Evolutionary conservation across 2,797 vertebrate species (phyloP).

Genomic region (Chaetophractus vellerosus): DNA sequence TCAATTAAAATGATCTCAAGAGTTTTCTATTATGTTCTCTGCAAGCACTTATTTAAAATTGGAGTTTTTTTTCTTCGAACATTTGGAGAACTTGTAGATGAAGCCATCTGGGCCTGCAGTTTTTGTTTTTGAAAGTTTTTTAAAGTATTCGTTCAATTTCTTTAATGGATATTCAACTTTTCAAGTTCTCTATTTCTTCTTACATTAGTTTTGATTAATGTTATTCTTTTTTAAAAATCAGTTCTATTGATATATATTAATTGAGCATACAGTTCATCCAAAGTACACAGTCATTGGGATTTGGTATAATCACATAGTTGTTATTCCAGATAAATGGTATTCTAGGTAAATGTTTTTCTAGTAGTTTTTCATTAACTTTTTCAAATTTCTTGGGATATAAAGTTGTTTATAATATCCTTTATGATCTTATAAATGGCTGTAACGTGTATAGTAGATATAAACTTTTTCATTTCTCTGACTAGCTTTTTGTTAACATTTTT

Average conservation of each 20-base stretch:
- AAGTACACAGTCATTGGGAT: too few species aligned
- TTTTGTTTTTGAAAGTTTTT: slow-evolving; percentile 48
- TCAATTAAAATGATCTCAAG: background rate
- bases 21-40: slow-evolving; percentile 41
- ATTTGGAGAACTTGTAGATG: slow-evolving; percentile 53
- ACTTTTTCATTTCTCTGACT: slow-evolving; percentile 6
- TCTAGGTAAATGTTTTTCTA: slow-evolving; percentile 10
- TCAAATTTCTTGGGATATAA: slow-evolving; percentile 24
- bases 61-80: slow-evolving; percentile 59
- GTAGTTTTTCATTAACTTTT: background rate
- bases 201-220: slow-evolving; percentile 27
- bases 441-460: background rate
- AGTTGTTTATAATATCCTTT: slow-evolving; percentile 7
- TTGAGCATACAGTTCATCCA: too few species aligned
- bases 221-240: too few species aligned
- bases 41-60: slow-evolving; percentile 29
- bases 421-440: background rate
- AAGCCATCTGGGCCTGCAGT: slow-evolving; percentile 22
- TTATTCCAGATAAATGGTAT: too few species aligned
- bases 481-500: slow-evolving; percentile 46
- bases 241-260: too few species aligned
- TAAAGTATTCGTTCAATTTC: slow-evolving; percentile 59
- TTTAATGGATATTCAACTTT: slow-evolving; percentile 32
- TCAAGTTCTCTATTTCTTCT: slow-evolving; percentile 29
- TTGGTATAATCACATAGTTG: too few species aligned